Conservation (phyloP, 2,797 vertebrate genomes). For the Microctenopoma stevenorrisi region DNA sequence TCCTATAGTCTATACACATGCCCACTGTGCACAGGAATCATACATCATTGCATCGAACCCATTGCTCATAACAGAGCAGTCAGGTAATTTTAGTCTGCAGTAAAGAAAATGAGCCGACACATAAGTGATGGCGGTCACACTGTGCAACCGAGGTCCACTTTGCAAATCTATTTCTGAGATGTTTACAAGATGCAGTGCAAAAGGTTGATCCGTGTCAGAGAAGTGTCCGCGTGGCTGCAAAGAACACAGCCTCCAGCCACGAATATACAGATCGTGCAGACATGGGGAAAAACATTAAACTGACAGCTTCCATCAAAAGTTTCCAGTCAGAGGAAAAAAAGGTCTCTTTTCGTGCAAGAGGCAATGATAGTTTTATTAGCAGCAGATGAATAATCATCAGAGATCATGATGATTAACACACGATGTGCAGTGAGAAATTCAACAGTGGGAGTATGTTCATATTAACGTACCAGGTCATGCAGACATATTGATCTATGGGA, state of each 20-base stretch:
- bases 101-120: slow-evolving; percentile 48
- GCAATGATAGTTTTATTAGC: slow-evolving; percentile 27
- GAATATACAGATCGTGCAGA: not conserved
- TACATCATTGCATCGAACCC: slow-evolving; percentile 54
- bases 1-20: slow-evolving; percentile 60
- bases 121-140: slow-evolving; percentile 34
- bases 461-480: slow-evolving; percentile 67
- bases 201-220: not conserved
- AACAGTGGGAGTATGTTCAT: slow-evolving; percentile 16
- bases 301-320: slow-evolving; percentile 17
- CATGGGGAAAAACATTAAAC: not conserved
- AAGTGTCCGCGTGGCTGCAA: slow-evolving; percentile 4
- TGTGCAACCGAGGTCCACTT: slow-evolving; percentile 11
- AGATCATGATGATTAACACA: slow-evolving; percentile 26
- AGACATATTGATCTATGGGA: slow-evolving; percentile 64
- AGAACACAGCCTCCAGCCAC: not conserved
- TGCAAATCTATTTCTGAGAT: slow-evolving; percentile 34
- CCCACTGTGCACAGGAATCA: slow-evolving; percentile 42
- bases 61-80: slow-evolving; percentile 50
- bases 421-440: slow-evolving; percentile 27
- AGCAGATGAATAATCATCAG: slow-evolving; percentile 34
- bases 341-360: not conserved
- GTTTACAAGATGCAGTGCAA: slow-evolving; percentile 26
- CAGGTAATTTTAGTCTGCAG: slow-evolving; percentile 47
- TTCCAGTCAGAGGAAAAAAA: slow-evolving; percentile 12